phyloP scores from a whole-genome alignment of 1,140 invertebrate species.

The Neodiprion pinetum region DNA sequence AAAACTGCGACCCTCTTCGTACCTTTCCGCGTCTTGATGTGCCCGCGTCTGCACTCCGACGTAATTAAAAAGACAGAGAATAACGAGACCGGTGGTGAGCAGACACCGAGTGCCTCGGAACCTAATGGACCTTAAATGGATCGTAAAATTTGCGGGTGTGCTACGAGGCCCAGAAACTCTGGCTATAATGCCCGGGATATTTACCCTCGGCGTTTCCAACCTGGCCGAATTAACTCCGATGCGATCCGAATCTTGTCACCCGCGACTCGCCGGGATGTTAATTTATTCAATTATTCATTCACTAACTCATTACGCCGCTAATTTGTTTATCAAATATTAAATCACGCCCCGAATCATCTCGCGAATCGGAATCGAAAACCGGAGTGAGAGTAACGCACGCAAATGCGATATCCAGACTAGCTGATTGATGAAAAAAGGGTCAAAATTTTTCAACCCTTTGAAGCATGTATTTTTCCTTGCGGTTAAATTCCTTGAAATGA shows the following conservation, averaged over 20 bases:
- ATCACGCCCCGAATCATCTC: background rate
- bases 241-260: background rate
- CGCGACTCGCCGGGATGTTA: background rate
- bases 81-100: background rate
- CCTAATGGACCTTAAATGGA: slow-evolving; percentile 2
- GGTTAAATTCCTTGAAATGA: no score
- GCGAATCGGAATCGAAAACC: no score
- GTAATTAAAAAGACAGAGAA: slow-evolving; percentile 8
- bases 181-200: background rate
- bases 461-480: no score
- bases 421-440: no score
- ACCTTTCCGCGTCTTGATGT: background rate
- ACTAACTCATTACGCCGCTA: background rate
- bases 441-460: no score
- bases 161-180: background rate
- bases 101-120: background rate
- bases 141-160: background rate
- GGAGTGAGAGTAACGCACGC: no score
- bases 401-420: no score
- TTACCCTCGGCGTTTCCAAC: background rate
- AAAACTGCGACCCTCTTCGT: background rate
- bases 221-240: background rate
- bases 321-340: background rate
- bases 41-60: background rate
- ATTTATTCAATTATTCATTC: background rate